Conservation (phyloP, 2,797 vertebrate species). For the Myoxocephalus aenaeus region DNA sequence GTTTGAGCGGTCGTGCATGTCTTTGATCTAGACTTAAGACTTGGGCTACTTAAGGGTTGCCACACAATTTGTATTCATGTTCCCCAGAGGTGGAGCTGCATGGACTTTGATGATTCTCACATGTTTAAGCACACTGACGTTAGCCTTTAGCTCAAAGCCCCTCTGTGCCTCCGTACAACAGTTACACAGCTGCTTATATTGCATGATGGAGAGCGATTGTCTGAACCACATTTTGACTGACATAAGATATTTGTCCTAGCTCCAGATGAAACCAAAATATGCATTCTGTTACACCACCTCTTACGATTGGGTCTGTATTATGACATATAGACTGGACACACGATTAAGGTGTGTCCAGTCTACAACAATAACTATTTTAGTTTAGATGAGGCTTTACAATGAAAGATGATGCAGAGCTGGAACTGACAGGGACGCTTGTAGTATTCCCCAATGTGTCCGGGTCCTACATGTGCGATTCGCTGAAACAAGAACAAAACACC, state of each 20-base stretch:
- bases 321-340: neutral
- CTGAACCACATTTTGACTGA: slow-evolving; percentile 15
- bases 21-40: neutral
- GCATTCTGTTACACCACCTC: slow-evolving; percentile 7
- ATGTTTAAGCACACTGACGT: neutral
- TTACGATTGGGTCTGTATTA: slow-evolving; percentile 10
- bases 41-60: neutral
- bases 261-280: neutral
- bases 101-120: neutral
- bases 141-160: neutral
- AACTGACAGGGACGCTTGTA: slow-evolving; percentile 3
- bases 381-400: slow-evolving; percentile 15
- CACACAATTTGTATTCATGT: neutral
- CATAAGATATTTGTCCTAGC: neutral
- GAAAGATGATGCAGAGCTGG: slow-evolving; percentile 13
- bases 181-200: neutral
- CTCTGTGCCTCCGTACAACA: neutral
- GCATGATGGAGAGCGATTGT: neutral
- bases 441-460: slow-evolving; percentile 14
- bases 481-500: slow-evolving; percentile 46
- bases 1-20: neutral
- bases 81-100: neutral
- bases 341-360: neutral
- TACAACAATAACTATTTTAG: slow-evolving; percentile 13
- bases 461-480: slow-evolving; percentile 24